phyloP scores from a whole-genome alignment of 2,113 vertebrate species.

The Columbina picui region DNA sequence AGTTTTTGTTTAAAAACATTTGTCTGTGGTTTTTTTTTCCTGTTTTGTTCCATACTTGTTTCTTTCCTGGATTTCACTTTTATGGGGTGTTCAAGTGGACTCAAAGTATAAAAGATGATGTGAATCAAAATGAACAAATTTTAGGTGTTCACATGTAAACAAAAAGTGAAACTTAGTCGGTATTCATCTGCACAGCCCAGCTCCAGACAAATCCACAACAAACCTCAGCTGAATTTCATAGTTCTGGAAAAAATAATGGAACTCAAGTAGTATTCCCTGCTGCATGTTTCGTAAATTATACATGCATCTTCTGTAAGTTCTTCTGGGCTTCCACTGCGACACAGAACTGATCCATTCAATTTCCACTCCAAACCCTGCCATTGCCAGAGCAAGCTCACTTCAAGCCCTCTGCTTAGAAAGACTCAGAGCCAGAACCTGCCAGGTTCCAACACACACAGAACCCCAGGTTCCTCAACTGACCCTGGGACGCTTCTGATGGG shows the following conservation, averaged over 20 bases:
- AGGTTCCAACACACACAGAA: not conserved
- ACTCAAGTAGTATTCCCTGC: not conserved
- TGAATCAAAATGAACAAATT: not conserved
- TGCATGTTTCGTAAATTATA: not conserved
- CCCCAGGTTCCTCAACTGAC: not conserved
- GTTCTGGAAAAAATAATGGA: not conserved
- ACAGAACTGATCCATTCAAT: not conserved
- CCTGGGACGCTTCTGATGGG: not conserved
- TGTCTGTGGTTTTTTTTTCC: not conserved
- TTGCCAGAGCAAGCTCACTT: not conserved
- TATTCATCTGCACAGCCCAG: not conserved
- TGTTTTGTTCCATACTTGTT: not conserved
- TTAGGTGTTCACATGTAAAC: not conserved
- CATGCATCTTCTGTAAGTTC: not conserved
- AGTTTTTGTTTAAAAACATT: not conserved
- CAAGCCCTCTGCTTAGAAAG: not conserved
- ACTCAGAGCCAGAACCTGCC: not conserved
- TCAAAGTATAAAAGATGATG: not conserved
- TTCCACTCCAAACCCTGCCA: not conserved
- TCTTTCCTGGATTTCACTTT: not conserved
- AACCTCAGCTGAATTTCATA: not conserved
- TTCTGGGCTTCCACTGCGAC: not conserved
- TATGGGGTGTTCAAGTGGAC: not conserved
- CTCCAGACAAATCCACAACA: not conserved
- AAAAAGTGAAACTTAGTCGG: not conserved